Percentiles rank a stretch among this genome's conserved stretches.
These are phyloP conservation scores for Pandion haliaetus DNA, from an alignment of 2,113 vertebrate genomes.

Conservation along the genomic window DNA sequence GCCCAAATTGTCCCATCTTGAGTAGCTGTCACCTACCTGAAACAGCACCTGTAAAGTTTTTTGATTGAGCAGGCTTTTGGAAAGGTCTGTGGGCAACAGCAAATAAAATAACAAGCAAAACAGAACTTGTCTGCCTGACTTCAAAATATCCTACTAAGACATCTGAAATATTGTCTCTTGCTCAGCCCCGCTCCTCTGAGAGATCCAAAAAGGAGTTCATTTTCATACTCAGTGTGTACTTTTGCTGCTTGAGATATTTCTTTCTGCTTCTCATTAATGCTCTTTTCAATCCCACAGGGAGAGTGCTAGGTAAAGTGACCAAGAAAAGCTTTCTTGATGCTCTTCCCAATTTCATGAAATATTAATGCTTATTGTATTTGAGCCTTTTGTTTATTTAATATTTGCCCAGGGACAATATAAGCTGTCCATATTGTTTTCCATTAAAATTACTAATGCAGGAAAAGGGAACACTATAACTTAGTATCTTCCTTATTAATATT, in stretches of 20 bases:
- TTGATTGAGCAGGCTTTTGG: neutral
- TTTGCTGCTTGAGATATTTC: slow-evolving; percentile 40
- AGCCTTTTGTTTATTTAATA: slow-evolving; percentile 62
- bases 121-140: neutral
- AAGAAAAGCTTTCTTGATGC: slow-evolving; percentile 53
- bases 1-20: neutral
- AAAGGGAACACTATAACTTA: neutral
- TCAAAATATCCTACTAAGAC: neutral
- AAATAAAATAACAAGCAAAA: slow-evolving; percentile 2
- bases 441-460: slow-evolving; percentile 37
- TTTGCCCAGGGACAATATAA: slow-evolving; percentile 48
- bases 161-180: slow-evolving; percentile 39
- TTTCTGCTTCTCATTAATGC: slow-evolving; percentile 33
- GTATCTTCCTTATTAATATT: slow-evolving; percentile 5
- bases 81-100: neutral
- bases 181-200: neutral
- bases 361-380: slow-evolving; percentile 55
- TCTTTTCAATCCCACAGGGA: slow-evolving; percentile 19
- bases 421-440: slow-evolving; percentile 35
- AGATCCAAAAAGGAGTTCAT: slow-evolving; percentile 27
- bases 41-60: neutral
- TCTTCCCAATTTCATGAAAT: slow-evolving; percentile 49
- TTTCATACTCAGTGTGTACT: neutral
- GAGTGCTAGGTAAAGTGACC: slow-evolving; percentile 48
- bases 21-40: neutral